These are phyloP conservation scores for Phaenicophaeus curvirostris DNA, from an alignment of 2,797 vertebrate genomes.

Conservation along the genomic window DNA sequence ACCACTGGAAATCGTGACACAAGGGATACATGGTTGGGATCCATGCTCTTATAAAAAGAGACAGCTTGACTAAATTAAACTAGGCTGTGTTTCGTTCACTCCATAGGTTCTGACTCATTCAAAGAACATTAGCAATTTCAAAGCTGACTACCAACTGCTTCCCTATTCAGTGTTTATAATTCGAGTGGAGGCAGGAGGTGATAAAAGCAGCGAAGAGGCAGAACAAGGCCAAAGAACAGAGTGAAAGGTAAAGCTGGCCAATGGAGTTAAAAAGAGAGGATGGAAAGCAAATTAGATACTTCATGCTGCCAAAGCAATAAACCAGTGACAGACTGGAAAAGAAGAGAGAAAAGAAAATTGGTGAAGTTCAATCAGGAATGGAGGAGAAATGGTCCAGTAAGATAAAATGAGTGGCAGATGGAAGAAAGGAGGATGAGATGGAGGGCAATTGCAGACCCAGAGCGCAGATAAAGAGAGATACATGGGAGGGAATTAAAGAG, in stretches of 20 bases:
- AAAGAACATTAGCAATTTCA: background rate
- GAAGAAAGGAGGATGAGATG: background rate
- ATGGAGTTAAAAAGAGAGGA: background rate
- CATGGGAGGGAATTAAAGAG: background rate
- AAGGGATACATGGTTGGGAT: background rate
- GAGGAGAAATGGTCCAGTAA: background rate
- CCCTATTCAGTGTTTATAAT: background rate
- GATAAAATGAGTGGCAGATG: constrained; percentile 18
- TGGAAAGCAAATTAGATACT: constrained; percentile 20
- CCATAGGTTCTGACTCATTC: constrained; percentile 12
- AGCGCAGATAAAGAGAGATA: background rate
- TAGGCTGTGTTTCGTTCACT: background rate
- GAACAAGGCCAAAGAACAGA: background rate
- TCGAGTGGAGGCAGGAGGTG: background rate
- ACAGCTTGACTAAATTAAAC: constrained; percentile 11
- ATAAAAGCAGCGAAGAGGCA: constrained; percentile 14
- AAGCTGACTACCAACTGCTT: background rate
- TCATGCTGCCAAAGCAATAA: constrained; percentile 36
- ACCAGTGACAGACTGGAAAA: constrained; percentile 3
- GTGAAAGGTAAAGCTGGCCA: constrained; percentile 24
- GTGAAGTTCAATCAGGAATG: constrained; percentile 2
- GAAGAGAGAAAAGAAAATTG: constrained; percentile 8
- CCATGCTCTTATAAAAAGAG: background rate
- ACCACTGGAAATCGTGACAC: background rate
- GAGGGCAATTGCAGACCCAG: background rate